Percentiles rank a stretch among this genome's conserved stretches.
Conservation (phyloP, 1,140 invertebrate species). For the Drosophila sulfurigaster region DNA sequence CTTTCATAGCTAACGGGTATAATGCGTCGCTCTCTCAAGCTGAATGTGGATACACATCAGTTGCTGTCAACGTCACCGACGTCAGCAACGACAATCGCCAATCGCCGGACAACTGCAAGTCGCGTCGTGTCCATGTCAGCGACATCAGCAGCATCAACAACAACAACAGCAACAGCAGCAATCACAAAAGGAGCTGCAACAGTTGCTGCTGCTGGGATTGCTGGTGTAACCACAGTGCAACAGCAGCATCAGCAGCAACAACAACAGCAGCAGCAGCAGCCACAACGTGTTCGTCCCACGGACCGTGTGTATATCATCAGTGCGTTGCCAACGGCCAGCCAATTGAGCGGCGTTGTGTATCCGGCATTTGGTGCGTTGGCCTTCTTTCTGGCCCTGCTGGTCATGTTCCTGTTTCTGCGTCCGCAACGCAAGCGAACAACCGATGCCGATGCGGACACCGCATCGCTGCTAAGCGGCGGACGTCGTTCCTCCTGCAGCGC, state of each 20-base stretch:
- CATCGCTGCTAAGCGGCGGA: slow-evolving; percentile 56
- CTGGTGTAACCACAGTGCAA: neutral
- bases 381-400: slow-evolving; percentile 69
- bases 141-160: slow-evolving; percentile 22
- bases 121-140: slow-evolving; percentile 12
- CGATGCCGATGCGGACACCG: slow-evolving; percentile 56
- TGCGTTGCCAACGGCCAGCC: slow-evolving; percentile 66
- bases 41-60: slow-evolving; percentile 76
- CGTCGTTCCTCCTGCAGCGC: neutral
- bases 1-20: slow-evolving; percentile 67
- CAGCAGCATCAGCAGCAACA: neutral
- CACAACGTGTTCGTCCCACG: slow-evolving; percentile 45
- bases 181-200: neutral
- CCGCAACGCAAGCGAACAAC: slow-evolving; percentile 66
- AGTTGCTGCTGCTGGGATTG: neutral
- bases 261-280: neutral
- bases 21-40: slow-evolving; percentile 78
- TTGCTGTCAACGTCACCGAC: slow-evolving; percentile 47
- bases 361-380: slow-evolving; percentile 72
- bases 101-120: slow-evolving; percentile 6
- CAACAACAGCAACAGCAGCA: neutral
- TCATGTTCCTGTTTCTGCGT: slow-evolving; percentile 76
- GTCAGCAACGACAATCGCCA: slow-evolving; percentile 13
- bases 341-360: slow-evolving; percentile 71
- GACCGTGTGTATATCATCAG: slow-evolving; percentile 76